A percentile compares a stretch with the other conserved stretches of the same genome.
phyloP scores from a whole-genome alignment of 2,113 vertebrate genomes.

The Ceyx margarethae region DNA sequence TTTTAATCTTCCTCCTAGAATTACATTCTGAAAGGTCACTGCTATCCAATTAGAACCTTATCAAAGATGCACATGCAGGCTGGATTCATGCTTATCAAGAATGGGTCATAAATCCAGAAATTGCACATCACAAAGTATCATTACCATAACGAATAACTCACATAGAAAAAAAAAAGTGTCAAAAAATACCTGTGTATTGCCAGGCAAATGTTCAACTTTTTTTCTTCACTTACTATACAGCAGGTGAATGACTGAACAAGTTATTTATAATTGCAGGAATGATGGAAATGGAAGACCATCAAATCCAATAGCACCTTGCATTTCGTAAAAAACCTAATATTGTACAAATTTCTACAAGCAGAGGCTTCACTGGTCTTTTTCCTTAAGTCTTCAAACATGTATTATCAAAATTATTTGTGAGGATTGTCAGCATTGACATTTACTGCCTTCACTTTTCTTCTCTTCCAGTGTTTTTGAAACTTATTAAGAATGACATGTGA shows the following conservation, averaged over 20 bases:
- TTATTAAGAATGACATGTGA: background rate
- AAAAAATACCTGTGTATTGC: conserved; percentile 63
- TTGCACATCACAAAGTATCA: conserved; percentile 66
- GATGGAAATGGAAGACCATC: background rate
- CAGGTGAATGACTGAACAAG: background rate
- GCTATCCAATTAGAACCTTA: conserved; percentile 75
- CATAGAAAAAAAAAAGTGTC: conserved; percentile 30
- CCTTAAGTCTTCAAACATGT: background rate
- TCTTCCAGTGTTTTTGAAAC: background rate
- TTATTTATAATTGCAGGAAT: background rate
- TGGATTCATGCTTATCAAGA: conserved; percentile 74
- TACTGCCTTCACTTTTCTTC: background rate
- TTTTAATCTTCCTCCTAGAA: conserved; percentile 84
- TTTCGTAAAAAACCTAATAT: background rate
- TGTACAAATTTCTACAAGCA: background rate
- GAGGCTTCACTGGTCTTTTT: background rate
- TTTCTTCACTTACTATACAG: background rate
- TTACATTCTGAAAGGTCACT: conserved; percentile 84
- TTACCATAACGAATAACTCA: conserved; percentile 77
- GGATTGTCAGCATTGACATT: background rate
- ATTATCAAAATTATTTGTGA: background rate
- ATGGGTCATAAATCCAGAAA: conserved; percentile 82
- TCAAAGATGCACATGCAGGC: conserved; percentile 83
- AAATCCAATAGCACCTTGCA: background rate
- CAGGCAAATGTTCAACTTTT: conserved; percentile 11